These are phyloP conservation scores for Stratiolaelaps scimitus DNA, from an alignment of 1,140 invertebrate species.

Conservation along the genomic window DNA sequence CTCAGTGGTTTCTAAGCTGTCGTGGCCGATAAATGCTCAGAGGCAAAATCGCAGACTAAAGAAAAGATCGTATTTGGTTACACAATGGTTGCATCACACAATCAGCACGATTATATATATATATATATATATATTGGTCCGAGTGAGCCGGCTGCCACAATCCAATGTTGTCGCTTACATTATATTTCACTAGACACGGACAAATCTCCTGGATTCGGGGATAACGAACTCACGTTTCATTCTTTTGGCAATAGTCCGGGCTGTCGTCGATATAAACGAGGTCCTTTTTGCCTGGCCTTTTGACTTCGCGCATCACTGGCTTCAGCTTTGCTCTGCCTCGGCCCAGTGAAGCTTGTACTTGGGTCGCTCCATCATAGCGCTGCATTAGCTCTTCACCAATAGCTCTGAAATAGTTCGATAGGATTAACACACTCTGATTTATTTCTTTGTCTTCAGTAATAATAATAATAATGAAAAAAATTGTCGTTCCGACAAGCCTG, in stretches of 20 bases:
- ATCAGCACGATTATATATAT: too few species aligned
- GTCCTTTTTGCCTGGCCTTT: slow-evolving; percentile 44
- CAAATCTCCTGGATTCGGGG: too few species aligned
- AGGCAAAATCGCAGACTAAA: too few species aligned
- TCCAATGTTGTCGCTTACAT: too few species aligned
- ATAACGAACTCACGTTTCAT: slow-evolving; percentile 55
- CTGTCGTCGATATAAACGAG: slow-evolving; percentile 69
- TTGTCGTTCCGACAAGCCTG: background rate
- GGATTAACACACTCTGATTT: slow-evolving; percentile 30
- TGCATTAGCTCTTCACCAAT: slow-evolving; percentile 40
- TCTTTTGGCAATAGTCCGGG: slow-evolving; percentile 70
- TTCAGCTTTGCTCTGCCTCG: slow-evolving; percentile 32
- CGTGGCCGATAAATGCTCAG: too few species aligned
- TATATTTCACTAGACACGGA: too few species aligned
- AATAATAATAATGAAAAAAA: background rate
- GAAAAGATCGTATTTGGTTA: too few species aligned
- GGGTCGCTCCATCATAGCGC: slow-evolving; percentile 42
- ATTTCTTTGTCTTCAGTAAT: background rate
- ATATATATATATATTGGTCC: too few species aligned
- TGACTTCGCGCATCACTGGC: slow-evolving; percentile 35
- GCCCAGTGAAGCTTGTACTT: slow-evolving; percentile 34
- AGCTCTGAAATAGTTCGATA: slow-evolving; percentile 33
- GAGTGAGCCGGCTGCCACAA: too few species aligned
- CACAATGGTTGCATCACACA: too few species aligned
- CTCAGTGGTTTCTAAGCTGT: too few species aligned